phyloP scores from a whole-genome alignment of 1,140 invertebrate genomes.

The Tetramorium alpestre region DNA sequence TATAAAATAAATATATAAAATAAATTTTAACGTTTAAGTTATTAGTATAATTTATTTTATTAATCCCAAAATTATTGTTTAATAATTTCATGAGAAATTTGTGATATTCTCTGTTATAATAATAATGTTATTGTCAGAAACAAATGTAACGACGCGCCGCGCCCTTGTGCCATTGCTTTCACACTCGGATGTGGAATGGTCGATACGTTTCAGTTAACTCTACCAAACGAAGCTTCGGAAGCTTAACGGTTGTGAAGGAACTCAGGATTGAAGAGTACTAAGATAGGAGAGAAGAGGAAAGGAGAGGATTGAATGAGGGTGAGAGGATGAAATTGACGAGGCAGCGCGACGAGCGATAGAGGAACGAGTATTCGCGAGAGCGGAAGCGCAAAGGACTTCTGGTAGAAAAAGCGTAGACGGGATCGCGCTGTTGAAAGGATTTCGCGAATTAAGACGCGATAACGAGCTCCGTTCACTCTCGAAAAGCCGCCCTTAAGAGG shows the following conservation, averaged over 20 bases:
- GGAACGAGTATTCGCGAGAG: constrained; percentile 1
- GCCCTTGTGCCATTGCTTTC: neutral
- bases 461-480: constrained; percentile 77
- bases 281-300: constrained; percentile 1
- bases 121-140: neutral
- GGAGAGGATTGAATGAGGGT: constrained; percentile 12
- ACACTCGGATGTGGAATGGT: constrained; percentile 5
- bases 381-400: constrained; percentile 59
- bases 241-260: constrained; percentile 28
- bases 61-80: neutral
- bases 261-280: neutral
- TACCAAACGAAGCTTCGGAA: neutral
- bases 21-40: neutral
- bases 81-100: neutral
- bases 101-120: neutral
- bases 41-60: neutral
- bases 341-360: neutral
- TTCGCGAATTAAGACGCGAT: constrained; percentile 79
- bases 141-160: neutral
- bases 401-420: constrained; percentile 69
- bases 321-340: constrained; percentile 47
- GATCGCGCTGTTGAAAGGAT: constrained; percentile 78
- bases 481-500: constrained; percentile 73
- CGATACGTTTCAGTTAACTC: constrained; percentile 34
- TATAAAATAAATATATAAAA: neutral